Evolutionary conservation across 35 echinoderm and acorn worm species (phyloP), one percentile per base, ranked within the genome.

Genomic region (Chiridota heheva): DNA sequence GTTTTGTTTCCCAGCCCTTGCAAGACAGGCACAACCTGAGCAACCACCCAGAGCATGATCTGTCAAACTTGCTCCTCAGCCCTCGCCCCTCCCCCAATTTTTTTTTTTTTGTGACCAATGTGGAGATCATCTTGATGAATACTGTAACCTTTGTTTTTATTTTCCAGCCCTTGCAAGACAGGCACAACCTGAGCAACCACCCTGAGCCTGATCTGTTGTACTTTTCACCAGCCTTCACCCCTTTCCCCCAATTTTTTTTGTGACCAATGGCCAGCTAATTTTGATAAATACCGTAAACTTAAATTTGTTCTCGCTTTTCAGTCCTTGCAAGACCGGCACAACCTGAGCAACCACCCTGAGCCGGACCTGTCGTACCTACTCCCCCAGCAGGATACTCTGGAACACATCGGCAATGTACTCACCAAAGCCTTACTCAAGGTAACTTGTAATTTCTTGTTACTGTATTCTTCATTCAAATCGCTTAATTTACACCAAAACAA

Each of bases 1-100:
- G n/a, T 44, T 17, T 74, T 51, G 26, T 18, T 44, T 73, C 67
- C 10, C 79, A 96, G 93, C 72, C 83, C 35, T 32, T 97, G 28
- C 93, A 97, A 57, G 84, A 84, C 30, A 72, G 88, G 15, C 43
- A 86, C 40, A 97, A 91, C 43, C 63, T 97, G 26, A 97, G 76
- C 49, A 84, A 81, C 48, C 68, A 92, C 35, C 81, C 88, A 22
- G 93, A 97, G 65, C 80, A 78, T 7, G 80, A 86, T 17, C 48
- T 97, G 18, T 70, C 63, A 1, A 82, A 90, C 41, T 59, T 86
- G 35, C 62, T 91, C 20, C 80, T n/a, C n/a, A n/a, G n/a, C n/a
- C n/a, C n/a, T n/a, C n/a, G n/a, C n/a, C n/a, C n/a, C n/a, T n/a
- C n/a, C n/a, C n/a, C n/a, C n/a, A n/a, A n/a, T n/a, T n/a, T n/a